These are phyloP conservation scores for Haliaeetus leucogaster DNA, from an alignment of 2,113 vertebrate species.

Conservation along the genomic window DNA sequence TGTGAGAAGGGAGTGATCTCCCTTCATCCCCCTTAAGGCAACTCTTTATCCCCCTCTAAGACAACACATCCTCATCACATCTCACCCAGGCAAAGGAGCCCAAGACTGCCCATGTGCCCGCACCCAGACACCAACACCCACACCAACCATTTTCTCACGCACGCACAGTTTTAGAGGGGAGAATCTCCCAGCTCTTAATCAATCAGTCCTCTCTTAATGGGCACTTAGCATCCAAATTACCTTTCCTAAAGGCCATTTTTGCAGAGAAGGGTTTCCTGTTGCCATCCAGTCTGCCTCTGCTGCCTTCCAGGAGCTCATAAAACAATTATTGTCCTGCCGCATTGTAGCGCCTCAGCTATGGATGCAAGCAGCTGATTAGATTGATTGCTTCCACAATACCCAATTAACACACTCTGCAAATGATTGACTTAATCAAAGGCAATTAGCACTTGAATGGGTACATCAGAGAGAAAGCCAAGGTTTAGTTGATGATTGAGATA, in stretches of 20 bases:
- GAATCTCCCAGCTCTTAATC: background rate
- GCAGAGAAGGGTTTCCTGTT: background rate
- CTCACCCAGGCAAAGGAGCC: background rate
- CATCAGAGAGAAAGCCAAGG: constrained; percentile 25
- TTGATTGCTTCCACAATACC: constrained; percentile 63
- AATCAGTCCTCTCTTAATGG: background rate
- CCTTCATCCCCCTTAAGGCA: background rate
- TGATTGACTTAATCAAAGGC: constrained; percentile 62
- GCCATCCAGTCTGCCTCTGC: constrained; percentile 37
- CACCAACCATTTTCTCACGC: background rate
- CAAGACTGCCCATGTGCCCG: background rate
- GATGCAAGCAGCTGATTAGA: constrained; percentile 47
- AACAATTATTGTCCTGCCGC: constrained; percentile 46
- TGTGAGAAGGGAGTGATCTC: background rate
- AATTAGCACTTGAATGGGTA: constrained; percentile 49
- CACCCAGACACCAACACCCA: background rate
- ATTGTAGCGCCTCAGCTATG: background rate
- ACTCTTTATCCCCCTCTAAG: background rate
- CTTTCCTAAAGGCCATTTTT: constrained; percentile 15
- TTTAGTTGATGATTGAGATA: background rate
- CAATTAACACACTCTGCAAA: constrained; percentile 63
- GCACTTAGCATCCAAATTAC: constrained; percentile 9
- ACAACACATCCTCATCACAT: background rate
- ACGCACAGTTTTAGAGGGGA: rapidly evolving
- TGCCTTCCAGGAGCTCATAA: constrained; percentile 52